phyloP scores from a whole-genome alignment of 2,797 vertebrate genomes.

The Xenopus petersii region DNA sequence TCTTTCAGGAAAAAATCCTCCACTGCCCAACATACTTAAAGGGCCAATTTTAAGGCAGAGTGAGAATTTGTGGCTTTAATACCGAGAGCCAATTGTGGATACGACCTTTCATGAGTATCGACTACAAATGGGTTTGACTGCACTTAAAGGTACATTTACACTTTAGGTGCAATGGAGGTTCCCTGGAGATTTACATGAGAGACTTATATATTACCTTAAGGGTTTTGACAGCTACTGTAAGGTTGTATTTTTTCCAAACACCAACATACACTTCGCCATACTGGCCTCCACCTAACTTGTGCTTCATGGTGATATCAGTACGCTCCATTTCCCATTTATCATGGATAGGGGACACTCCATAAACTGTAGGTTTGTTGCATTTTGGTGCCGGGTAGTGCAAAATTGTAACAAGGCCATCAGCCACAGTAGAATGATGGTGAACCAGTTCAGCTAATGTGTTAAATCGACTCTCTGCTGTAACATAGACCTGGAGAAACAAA shows the following conservation, averaged over 20 bases:
- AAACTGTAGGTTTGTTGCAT: constrained; percentile 98
- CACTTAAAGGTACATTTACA: too few relatives aligned
- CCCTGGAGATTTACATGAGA: too few relatives aligned
- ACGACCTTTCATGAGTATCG: too few relatives aligned
- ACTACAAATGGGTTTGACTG: too few relatives aligned
- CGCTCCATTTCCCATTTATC: constrained; percentile 99
- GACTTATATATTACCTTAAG: constrained; percentile 76
- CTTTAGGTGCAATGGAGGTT: too few relatives aligned
- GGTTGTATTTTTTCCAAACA: constrained; percentile 96
- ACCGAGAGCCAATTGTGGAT: too few relatives aligned
- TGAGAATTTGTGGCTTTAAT: too few relatives aligned
- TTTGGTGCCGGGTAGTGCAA: constrained; percentile 97
- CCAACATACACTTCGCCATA: constrained; percentile 98
- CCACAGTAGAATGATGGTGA: constrained; percentile 96
- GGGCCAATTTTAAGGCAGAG: too few relatives aligned
- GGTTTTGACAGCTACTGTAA: constrained; percentile 96
- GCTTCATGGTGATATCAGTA: constrained; percentile 99
- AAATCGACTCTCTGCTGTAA: constrained; percentile 96
- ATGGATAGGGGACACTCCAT: constrained; percentile 96
- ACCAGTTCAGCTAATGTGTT: constrained; percentile 94
- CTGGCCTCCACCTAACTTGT: constrained; percentile 97
- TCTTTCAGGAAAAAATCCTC: too few relatives aligned
- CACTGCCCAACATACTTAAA: too few relatives aligned
- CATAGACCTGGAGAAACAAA: constrained; percentile 79
- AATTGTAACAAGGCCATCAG: constrained; percentile 94